Evolutionary conservation across 2,113 vertebrate genomes (phyloP), one percentile per base, ranked within the genome.

Genomic region (Himantopus leucocephalus): DNA sequence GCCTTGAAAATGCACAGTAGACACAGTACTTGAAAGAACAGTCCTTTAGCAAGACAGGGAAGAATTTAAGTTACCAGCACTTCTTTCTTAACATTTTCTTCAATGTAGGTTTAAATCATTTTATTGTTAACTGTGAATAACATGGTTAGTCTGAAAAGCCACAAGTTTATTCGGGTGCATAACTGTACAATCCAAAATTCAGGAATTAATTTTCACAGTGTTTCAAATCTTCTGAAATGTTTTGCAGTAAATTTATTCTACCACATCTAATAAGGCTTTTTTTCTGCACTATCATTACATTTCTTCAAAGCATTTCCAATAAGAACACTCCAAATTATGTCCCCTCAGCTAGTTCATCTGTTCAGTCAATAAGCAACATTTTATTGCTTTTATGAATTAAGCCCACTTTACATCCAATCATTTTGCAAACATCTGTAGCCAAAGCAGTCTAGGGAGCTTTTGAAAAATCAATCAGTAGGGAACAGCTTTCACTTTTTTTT

Each of bases 311-410:
- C 96, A 84, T 97, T 97, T 97, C 95, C 96, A 97, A 77, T 97
- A 97, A 97, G 98, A 98, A 97, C 97, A 71, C 97, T 98, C 93
- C 97, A 97, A 97, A 98, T 97, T 96, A 97, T 96, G 95, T 95
- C 95, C 97, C 97, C 97, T 97, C 91, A 98, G 97, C 97, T 97
- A 95, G 96, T 94, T 98, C 98, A 97, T 98, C 98, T 98, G 98
- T 89, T 97, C 97, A 97, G 97, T 97, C 98, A 98, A 97, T 97
- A 98, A 98, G 97, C 95, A 96, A 87, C 97, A 29, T 97, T 97
- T 98, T 97, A 98, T 97, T 96, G 98, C 98, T 98, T 98, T 98
- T 98, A 98, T 98, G 98, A 98, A 98, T 98, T 98, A 98, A 98
- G 92, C 96, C 97, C 97, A 96, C 97, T 98, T 97, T 97, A 97